These are phyloP conservation scores for Columbina picui DNA, from an alignment of 2,113 vertebrate species.

Conservation along the genomic window DNA sequence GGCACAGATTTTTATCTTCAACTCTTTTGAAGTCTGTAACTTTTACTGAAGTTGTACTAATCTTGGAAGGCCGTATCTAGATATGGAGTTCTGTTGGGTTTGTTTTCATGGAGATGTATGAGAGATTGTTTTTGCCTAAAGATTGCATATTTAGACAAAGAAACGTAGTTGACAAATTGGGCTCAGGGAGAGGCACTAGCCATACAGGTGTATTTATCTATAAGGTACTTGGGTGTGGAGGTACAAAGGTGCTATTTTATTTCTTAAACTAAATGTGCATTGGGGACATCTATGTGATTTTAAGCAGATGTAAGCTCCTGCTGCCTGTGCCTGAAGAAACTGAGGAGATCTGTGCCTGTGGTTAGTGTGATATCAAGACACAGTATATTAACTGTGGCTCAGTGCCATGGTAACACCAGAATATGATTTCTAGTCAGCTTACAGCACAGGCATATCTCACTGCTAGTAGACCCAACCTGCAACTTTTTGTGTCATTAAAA, in stretches of 20 bases:
- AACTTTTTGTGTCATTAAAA: neutral
- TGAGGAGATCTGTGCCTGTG: neutral
- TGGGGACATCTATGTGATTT: neutral
- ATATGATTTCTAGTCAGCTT: neutral
- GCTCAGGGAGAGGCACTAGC: neutral
- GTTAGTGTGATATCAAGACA: neutral
- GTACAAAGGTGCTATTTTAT: neutral
- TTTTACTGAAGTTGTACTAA: neutral
- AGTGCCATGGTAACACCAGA: neutral
- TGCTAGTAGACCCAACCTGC: neutral
- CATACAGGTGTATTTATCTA: neutral
- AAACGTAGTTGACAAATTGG: neutral
- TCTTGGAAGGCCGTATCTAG: neutral
- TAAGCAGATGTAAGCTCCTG: neutral
- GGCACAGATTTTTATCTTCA: neutral
- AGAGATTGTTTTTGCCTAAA: neutral
- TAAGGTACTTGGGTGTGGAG: neutral
- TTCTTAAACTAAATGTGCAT: neutral
- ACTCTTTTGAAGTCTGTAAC: neutral
- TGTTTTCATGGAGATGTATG: neutral
- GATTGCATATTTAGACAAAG: neutral
- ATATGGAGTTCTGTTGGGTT: neutral
- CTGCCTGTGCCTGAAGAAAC: neutral
- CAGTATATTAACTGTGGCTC: neutral
- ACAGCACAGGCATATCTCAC: neutral